Base-by-base conservation (phyloP, 2,113 vertebrate genomes). In the Puffinus mauretanicus region DNA sequence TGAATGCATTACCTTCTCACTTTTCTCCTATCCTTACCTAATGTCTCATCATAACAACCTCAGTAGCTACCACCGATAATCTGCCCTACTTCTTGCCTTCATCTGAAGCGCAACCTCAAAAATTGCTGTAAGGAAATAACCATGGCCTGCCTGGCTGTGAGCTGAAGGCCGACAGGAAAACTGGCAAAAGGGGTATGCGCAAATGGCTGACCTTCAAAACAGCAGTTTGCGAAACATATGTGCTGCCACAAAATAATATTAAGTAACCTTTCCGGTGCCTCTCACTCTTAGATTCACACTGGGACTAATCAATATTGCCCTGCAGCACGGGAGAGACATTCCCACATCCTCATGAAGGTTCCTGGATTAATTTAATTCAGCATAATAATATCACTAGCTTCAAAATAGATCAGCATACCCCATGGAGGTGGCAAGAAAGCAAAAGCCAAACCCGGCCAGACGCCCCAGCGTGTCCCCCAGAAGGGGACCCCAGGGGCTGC, bases 161-260 rank as follows among this genome's bases (percentile, higher is more conserved):
- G 72, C 15, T 83, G 82, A 78, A 79, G 38, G 81, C 34, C 34
- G 58, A 12, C 47, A 72, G n/a, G 32, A 66, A 75, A 90, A 42
- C 70, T 57, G 65, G 89, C 57, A 75, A 60, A 83, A 77, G 51
- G 3, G 0, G 7, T 19, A 34, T 0, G 1, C 2, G 7, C 36
- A 91, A 71, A 64, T 4, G 49, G 40, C 61, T 94, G 93, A 94
- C 88, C 94, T 92, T 87, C 92, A 89, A 80, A 91, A 61, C 13
- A 54, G 67, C 40, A 29, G 3, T 78, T 78, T 81, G 64, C 3
- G 10, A 84, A 92, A 86, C 20, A 13, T 26, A 66, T 40, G 36
- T 70, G 40, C 58, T 86, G 73, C 42, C 82, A 62, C 71, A 61
- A 91, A 95, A 71, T 34, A 94, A n/a, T 54, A 84, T 64, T 42